These are phyloP conservation scores for Conopomorpha cramerella DNA, from an alignment of 1,140 invertebrate species.

Conservation along the genomic window DNA sequence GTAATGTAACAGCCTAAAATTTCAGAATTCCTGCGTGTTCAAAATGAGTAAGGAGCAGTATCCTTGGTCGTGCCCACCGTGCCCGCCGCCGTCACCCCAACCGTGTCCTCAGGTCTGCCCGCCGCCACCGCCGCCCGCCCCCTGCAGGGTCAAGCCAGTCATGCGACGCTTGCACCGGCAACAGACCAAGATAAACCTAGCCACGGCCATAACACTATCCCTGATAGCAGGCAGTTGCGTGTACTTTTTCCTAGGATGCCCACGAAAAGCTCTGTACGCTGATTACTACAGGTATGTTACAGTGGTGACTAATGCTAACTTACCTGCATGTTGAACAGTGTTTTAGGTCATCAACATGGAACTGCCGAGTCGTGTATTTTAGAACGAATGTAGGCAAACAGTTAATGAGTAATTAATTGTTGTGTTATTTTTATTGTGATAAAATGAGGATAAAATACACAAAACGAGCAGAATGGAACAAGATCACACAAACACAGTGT, in stretches of 20 bases:
- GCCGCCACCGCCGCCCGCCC: constrained; percentile 16
- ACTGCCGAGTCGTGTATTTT: no score
- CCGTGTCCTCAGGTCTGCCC: constrained; percentile 23
- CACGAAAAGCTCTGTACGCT: constrained; percentile 17
- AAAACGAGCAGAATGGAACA: background rate
- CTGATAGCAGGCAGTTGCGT: constrained; percentile 12
- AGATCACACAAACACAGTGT: no score
- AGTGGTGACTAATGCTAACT: background rate
- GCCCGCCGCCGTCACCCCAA: constrained; percentile 15
- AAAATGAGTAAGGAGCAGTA: constrained; percentile 14
- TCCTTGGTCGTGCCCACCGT: constrained; percentile 9
- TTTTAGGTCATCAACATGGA: no score
- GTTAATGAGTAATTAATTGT: background rate
- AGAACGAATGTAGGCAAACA: no score
- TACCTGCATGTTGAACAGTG: no score
- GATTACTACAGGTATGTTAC: constrained; percentile 36
- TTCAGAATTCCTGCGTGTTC: constrained; percentile 6
- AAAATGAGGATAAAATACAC: background rate
- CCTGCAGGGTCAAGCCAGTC: constrained; percentile 25
- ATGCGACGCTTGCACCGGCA: constrained; percentile 32
- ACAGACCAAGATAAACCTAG: constrained; percentile 20
- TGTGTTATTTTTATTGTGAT: background rate
- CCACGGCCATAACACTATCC: constrained; percentile 10
- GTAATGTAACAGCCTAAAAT: background rate
- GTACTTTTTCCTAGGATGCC: constrained; percentile 15